phyloP scores from a whole-genome alignment of 2,113 vertebrate genomes.

The Plecotus auritus region DNA sequence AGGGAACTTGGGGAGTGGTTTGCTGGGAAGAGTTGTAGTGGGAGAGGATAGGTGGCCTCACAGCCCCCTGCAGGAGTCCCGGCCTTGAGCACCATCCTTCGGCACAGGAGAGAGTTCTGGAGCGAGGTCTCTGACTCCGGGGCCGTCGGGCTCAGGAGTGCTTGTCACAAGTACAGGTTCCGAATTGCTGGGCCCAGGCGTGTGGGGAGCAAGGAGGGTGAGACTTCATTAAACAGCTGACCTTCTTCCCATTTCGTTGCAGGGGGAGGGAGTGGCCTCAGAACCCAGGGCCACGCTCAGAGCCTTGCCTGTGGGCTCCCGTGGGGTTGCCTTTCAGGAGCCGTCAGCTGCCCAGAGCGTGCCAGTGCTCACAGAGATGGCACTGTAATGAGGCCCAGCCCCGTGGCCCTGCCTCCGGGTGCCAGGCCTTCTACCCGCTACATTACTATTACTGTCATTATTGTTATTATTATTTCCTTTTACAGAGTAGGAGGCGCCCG shows the following conservation, averaged over 20 bases:
- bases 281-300: neutral
- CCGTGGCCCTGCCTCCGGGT: fast-evolving
- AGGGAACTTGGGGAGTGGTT: neutral
- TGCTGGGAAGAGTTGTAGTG: neutral
- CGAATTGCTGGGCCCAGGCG: neutral
- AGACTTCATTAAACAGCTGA: neutral
- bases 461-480: neutral
- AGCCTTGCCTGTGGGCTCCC: neutral
- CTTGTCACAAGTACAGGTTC: neutral
- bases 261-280: neutral
- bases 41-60: neutral
- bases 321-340: neutral
- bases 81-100: no score
- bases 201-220: neutral
- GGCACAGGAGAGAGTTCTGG: neutral
- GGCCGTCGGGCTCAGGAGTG: neutral
- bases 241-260: neutral
- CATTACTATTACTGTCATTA: neutral
- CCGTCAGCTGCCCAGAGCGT: neutral
- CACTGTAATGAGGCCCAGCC: neutral
- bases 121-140: neutral
- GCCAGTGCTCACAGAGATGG: neutral
- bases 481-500: neutral
- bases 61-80: fast-evolving
- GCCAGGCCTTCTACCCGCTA: neutral